phyloP scores from a whole-genome alignment of 2,888 invertebrate species.

The Fragum fragum region DNA sequence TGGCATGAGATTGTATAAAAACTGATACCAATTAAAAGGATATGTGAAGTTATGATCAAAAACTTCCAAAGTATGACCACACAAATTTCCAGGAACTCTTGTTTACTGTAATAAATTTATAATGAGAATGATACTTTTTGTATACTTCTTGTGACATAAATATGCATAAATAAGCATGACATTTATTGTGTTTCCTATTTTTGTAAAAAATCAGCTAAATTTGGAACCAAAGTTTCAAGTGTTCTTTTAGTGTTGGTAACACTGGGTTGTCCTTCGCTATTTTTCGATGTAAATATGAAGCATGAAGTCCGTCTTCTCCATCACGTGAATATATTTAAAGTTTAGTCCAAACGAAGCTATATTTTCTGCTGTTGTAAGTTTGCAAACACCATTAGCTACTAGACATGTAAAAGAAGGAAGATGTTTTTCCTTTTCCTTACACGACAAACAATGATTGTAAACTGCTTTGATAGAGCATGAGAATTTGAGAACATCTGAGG shows the following conservation, averaged over 20 bases:
- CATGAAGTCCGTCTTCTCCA: constrained; percentile 34
- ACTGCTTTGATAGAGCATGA: constrained; percentile 20
- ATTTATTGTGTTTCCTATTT: not conserved
- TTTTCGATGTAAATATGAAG: constrained; percentile 5
- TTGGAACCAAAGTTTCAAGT: constrained; percentile 3
- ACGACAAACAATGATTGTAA: constrained; percentile 9
- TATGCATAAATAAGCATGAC: no score
- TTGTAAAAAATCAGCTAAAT: not conserved
- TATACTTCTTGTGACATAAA: no score
- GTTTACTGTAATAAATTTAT: no score
- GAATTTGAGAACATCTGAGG: constrained; percentile 18
- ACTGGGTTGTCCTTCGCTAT: constrained; percentile 4
- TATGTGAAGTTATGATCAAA: no score
- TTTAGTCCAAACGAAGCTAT: constrained; percentile 22
- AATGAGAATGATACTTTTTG: no score
- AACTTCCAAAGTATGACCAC: no score
- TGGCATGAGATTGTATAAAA: no score
- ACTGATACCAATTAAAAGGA: no score
- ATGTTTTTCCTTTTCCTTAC: constrained; percentile 37
- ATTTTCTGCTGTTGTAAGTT: constrained; percentile 37
- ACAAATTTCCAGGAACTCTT: no score
- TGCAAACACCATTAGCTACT: constrained; percentile 32
- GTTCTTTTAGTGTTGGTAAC: constrained; percentile 4
- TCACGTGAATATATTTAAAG: constrained; percentile 17
- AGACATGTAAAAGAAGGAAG: constrained; percentile 26